Conservation (phyloP, 2,113 vertebrate species). For the Varanus salvator region DNA sequence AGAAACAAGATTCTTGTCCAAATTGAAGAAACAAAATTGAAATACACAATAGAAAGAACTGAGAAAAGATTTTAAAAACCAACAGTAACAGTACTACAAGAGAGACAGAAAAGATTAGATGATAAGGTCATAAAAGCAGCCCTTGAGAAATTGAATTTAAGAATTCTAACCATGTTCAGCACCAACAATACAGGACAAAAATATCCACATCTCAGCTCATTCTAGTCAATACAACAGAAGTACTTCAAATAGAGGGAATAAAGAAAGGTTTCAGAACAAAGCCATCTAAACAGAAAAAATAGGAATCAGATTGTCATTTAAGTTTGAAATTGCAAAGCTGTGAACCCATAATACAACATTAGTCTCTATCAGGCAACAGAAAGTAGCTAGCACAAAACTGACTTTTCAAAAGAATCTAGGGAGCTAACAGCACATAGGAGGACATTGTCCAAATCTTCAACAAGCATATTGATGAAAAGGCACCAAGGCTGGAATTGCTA, state of each 20-base stretch:
- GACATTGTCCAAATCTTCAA: not conserved
- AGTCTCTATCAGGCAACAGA: not conserved
- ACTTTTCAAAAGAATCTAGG: not conserved
- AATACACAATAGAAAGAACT: not conserved
- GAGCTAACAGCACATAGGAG: not conserved
- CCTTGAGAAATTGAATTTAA: not conserved
- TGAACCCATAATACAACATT: not conserved
- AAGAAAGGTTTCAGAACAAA: not conserved
- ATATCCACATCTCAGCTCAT: not conserved
- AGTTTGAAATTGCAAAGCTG: not conserved
- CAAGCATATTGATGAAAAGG: not conserved
- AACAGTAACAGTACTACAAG: not conserved
- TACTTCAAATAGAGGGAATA: not conserved
- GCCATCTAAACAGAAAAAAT: not conserved
- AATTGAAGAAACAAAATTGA: not conserved
- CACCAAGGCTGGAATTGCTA: not conserved
- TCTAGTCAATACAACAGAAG: not conserved
- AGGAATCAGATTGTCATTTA: not conserved
- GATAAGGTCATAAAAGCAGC: not conserved
- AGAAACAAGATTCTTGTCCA: not conserved
- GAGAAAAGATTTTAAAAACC: not conserved
- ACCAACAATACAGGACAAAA: not conserved
- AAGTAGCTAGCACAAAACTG: not conserved
- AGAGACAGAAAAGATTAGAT: not conserved
- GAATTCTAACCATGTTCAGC: not conserved